phyloP scores from a whole-genome alignment of 2,888 invertebrate genomes.

The Epistrophella euchroma region DNA sequence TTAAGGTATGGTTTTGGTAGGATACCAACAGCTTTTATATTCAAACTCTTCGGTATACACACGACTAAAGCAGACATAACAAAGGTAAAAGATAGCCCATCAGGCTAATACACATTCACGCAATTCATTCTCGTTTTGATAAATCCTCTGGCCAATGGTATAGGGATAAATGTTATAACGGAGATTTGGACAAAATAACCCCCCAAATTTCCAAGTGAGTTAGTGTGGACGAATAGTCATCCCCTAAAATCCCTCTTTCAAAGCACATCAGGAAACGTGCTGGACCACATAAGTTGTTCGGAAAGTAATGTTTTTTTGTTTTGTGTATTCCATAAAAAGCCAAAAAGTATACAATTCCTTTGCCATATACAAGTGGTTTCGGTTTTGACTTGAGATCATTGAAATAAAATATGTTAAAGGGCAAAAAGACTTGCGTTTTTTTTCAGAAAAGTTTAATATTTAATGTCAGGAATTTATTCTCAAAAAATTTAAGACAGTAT shows the following conservation, averaged over 20 bases:
- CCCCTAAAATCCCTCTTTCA: not conserved
- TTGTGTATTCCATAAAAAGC: conserved; percentile 35
- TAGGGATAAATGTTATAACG: conserved; percentile 48
- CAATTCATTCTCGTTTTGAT: conserved; percentile 71
- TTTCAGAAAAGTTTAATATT: not conserved
- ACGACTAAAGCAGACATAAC: conserved; percentile 1
- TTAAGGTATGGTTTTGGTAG: conserved; percentile 1
- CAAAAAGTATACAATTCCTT: conserved; percentile 35
- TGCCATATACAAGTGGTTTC: conserved; percentile 43
- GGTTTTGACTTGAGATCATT: conserved; percentile 17
- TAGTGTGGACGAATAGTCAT: not conserved
- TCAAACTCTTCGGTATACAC: conserved; percentile 49
- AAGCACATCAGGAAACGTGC: conserved; percentile 18
- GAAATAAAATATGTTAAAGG: conserved; percentile 43
- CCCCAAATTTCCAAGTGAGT: conserved; percentile 30
- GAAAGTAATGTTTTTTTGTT: conserved; percentile 44
- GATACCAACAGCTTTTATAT: conserved; percentile 27
- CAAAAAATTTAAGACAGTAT: not conserved
- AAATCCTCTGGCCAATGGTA: conserved; percentile 48
- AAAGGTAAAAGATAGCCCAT: conserved; percentile 25
- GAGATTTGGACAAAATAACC: conserved; percentile 35
- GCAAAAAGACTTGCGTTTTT: conserved; percentile 11
- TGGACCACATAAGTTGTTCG: conserved; percentile 54
- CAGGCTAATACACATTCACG: conserved; percentile 57
- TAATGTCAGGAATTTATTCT: not conserved